A percentile compares a stretch with the other conserved stretches of the same genome.
phyloP scores from a whole-genome alignment of 1,140 invertebrate species.

The Drosophila kikkawai region DNA sequence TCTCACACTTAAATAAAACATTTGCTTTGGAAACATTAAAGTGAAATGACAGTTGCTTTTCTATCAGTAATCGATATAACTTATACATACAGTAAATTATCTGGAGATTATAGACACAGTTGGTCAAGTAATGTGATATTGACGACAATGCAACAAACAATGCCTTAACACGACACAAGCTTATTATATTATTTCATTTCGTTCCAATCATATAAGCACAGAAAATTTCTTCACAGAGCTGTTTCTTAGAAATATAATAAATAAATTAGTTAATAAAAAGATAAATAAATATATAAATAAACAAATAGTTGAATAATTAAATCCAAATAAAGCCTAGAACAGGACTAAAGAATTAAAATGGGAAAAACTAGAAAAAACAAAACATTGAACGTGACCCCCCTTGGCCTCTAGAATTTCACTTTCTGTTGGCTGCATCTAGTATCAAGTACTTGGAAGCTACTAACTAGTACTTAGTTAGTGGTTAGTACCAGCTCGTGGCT shows the following conservation, averaged over 20 bases:
- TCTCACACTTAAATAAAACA: background rate
- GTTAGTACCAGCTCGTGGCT: conserved; percentile 14
- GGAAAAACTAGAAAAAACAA: too few species aligned
- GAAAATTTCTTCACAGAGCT: background rate
- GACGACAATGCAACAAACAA: background rate
- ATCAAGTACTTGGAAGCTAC: background rate
- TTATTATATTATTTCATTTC: background rate
- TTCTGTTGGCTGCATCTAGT: background rate
- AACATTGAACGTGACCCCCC: background rate
- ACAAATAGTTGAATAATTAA: too few species aligned
- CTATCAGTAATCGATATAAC: conserved; percentile 7
- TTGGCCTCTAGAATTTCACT: conserved; percentile 4
- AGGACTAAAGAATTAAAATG: background rate
- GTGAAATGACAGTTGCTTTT: conserved; percentile 3
- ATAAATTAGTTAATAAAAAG: too few species aligned
- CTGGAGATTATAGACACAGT: conserved; percentile 1
- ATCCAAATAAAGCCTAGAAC: background rate
- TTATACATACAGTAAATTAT: background rate
- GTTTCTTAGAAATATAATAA: background rate
- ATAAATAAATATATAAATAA: background rate
- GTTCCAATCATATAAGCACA: background rate
- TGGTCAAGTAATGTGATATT: background rate
- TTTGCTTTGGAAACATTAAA: background rate
- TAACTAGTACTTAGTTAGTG: conserved; percentile 7
- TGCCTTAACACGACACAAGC: background rate